A percentile compares a stretch with the other conserved stretches of the same genome.
Conservation (phyloP, 2,888 invertebrate species). For the Synergus itoensis region DNA sequence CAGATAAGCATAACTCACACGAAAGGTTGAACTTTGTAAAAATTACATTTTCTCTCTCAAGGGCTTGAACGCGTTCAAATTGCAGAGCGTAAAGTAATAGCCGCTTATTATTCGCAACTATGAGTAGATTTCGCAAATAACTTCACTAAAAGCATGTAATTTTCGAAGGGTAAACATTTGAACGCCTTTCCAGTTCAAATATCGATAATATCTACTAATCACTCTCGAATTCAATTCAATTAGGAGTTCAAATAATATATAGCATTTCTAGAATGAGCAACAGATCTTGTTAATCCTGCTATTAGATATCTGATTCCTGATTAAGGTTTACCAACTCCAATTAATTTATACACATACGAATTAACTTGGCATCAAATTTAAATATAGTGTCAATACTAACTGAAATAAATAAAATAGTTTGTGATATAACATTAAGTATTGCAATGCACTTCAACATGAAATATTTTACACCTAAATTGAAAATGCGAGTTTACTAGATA, state of each 20-base stretch:
- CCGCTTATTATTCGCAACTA: constrained; percentile 26
- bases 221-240: constrained; percentile 13
- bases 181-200: constrained; percentile 5
- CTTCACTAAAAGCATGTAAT: constrained; percentile 27
- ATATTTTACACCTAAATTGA: not conserved
- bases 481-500: not conserved
- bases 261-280: constrained; percentile 8
- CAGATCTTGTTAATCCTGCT: constrained; percentile 8
- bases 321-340: not conserved
- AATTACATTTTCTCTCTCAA: not conserved
- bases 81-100: constrained; percentile 31
- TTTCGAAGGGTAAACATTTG: constrained; percentile 15
- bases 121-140: constrained; percentile 15
- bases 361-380: not conserved
- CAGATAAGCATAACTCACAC: not conserved
- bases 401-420: not conserved
- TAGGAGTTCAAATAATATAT: constrained; percentile 4
- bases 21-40: constrained; percentile 11
- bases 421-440: no score
- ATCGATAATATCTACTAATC: constrained; percentile 36
- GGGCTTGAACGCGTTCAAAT: constrained; percentile 6
- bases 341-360: no score
- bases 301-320: constrained; percentile 1
- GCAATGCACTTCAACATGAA: not conserved
- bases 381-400: not conserved